These are phyloP conservation scores for Sebastes melanostomus DNA, from an alignment of 2,797 vertebrate species.

Conservation along the genomic window DNA sequence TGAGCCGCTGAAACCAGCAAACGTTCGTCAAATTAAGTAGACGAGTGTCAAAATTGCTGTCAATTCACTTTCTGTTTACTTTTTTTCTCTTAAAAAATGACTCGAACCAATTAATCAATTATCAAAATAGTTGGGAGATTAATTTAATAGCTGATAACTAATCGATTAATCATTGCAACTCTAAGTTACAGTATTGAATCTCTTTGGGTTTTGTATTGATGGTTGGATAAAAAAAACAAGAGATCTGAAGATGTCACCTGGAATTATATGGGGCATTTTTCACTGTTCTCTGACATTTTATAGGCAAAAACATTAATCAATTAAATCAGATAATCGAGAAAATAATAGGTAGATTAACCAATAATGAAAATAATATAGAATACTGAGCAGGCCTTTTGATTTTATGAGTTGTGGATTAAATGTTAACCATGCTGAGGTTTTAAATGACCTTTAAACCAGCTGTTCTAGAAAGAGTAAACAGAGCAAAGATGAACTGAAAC, in stretches of 20 bases:
- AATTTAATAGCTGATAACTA: too few species aligned
- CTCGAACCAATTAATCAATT: too few species aligned
- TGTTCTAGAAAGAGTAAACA: neutral
- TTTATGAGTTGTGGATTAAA: neutral
- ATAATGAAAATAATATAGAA: neutral
- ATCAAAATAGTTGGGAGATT: too few species aligned
- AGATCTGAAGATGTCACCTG: neutral
- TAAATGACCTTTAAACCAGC: constrained; percentile 25
- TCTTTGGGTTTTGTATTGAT: neutral
- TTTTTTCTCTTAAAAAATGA: too few species aligned
- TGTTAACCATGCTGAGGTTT: constrained; percentile 8
- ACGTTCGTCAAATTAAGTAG: too few species aligned
- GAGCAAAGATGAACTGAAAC: constrained; percentile 47
- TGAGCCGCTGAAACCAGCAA: too few species aligned
- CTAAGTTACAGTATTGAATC: too few species aligned
- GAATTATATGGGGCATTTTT: neutral
- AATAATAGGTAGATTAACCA: neutral
- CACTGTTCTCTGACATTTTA: neutral
- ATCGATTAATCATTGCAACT: too few species aligned
- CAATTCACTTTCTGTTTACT: too few species aligned
- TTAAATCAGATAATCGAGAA: neutral
- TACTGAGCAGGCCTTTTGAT: neutral
- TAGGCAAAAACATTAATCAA: neutral
- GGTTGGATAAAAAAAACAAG: neutral
- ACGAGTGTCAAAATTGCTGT: too few species aligned